A percentile compares a stretch with the other conserved stretches of the same genome.
phyloP scores from a whole-genome alignment of 2,113 vertebrate species.

The Dipodomys spectabilis region DNA sequence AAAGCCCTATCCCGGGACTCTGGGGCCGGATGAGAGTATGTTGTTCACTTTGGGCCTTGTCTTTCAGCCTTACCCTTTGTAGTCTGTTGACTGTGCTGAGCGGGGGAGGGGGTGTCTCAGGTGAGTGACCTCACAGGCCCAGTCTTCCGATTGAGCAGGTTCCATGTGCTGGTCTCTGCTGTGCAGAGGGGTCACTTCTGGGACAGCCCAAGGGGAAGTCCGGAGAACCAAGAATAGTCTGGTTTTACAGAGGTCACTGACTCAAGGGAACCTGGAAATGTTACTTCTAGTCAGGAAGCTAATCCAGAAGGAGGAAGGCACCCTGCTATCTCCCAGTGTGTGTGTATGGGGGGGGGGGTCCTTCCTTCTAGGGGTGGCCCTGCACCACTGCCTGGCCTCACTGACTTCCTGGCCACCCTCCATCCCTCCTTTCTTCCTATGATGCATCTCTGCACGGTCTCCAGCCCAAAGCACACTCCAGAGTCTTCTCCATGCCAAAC shows the following conservation, averaged over 20 bases:
- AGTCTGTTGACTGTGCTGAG: background rate
- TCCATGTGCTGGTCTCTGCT: background rate
- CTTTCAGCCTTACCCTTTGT: background rate
- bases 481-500: background rate
- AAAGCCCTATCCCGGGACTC: background rate
- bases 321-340: background rate
- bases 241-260: background rate
- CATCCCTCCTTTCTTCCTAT: background rate
- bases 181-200: background rate
- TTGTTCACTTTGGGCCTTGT: background rate
- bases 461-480: background rate
- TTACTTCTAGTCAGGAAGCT: background rate
- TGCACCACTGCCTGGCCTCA: background rate
- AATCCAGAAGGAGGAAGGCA: background rate
- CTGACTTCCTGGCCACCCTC: no score
- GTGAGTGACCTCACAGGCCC: background rate
- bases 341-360: no score
- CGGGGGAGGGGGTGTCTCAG: background rate
- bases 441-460: rapidly evolving
- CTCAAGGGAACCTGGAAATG: background rate
- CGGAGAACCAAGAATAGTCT: background rate
- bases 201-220: background rate
- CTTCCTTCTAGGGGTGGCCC: background rate
- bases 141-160: background rate
- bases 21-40: background rate